Percentiles rank a stretch among this genome's conserved stretches.
phyloP scores from a whole-genome alignment of 2,113 vertebrate species.

The Tragelaphus strepsiceros region DNA sequence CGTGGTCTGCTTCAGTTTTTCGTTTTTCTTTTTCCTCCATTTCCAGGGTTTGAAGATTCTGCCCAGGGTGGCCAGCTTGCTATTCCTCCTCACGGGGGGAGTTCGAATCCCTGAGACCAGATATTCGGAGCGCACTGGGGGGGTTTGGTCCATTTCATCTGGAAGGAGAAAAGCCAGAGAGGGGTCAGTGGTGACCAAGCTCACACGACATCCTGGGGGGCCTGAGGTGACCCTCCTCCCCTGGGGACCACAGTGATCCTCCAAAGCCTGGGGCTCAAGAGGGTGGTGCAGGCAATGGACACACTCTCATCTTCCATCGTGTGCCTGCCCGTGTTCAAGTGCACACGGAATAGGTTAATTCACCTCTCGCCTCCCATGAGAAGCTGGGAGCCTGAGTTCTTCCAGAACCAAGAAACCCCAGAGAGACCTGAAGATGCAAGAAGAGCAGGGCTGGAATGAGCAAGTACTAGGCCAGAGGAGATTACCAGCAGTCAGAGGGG shows the following conservation, averaged over 20 bases:
- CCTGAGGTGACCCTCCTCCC: too few relatives aligned
- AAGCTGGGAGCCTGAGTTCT: too few relatives aligned
- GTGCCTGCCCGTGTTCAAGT: neutral
- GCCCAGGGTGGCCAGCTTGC: slow-evolving; percentile 94
- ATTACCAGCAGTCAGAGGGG: neutral
- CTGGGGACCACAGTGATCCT: neutral
- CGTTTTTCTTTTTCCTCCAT: slow-evolving; percentile 98
- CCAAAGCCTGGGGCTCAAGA: neutral
- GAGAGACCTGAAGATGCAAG: fast-evolving
- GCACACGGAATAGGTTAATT: neutral
- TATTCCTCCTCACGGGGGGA: slow-evolving; percentile 92
- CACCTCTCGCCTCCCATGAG: fast-evolving
- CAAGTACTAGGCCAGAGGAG: fast-evolving
- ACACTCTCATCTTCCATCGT: fast-evolving
- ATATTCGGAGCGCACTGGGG: slow-evolving; percentile 87
- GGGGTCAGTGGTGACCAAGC: neutral
- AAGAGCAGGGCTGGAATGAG: neutral
- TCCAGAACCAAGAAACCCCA: neutral
- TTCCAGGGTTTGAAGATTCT: slow-evolving; percentile 99
- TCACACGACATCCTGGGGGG: fast-evolving
- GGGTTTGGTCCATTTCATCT: slow-evolving; percentile 95
- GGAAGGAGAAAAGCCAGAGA: slow-evolving; percentile 39
- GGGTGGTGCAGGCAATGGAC: fast-evolving
- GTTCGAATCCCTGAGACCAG: slow-evolving; percentile 93
- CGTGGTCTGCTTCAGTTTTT: slow-evolving; percentile 93